phyloP scores from a whole-genome alignment of 2,113 vertebrate genomes.

The Alexandromys fortis region DNA sequence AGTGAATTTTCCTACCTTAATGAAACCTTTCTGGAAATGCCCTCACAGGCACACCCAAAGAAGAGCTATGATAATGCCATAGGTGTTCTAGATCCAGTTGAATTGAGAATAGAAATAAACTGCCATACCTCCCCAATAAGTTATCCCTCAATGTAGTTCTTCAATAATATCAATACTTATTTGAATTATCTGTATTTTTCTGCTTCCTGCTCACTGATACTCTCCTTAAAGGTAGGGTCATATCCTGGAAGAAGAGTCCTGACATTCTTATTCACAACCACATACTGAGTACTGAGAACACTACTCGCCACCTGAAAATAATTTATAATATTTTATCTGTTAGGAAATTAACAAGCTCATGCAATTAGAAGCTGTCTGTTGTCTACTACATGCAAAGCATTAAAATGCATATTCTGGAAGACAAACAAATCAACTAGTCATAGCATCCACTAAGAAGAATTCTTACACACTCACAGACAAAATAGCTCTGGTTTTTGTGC shows the following conservation, averaged over 20 bases:
- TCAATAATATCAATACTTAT: neutral
- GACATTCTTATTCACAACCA: neutral
- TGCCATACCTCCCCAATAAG: neutral
- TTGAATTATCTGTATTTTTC: neutral
- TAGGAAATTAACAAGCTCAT: neutral
- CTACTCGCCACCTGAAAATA: neutral
- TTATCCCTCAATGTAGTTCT: neutral
- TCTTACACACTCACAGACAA: neutral
- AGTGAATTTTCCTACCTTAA: neutral
- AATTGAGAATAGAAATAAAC: neutral
- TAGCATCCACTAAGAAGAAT: neutral
- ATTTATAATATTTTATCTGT: neutral
- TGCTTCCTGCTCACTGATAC: neutral
- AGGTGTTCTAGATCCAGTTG: neutral
- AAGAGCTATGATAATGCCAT: neutral
- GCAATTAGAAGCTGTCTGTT: neutral
- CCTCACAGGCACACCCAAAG: neutral
- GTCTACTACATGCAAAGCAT: neutral
- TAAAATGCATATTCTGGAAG: neutral
- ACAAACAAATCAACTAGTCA: neutral
- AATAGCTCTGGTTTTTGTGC: neutral
- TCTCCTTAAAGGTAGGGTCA: neutral
- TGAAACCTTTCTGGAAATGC: neutral
- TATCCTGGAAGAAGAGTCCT: neutral
- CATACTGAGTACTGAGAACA: neutral